These are phyloP conservation scores for Hycleus phaleratus DNA, from an alignment of 1,140 invertebrate species.

Conservation along the genomic window DNA sequence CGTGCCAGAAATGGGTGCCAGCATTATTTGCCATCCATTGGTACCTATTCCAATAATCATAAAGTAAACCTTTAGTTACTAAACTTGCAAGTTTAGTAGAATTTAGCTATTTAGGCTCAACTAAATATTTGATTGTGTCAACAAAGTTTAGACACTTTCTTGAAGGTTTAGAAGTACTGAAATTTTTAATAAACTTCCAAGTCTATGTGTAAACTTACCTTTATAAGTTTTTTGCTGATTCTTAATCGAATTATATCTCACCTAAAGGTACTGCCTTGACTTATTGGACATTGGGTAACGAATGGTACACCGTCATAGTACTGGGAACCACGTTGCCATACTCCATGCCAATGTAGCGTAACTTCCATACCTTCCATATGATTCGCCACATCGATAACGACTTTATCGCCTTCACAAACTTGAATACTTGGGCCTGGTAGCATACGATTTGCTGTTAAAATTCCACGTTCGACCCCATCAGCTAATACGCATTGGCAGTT, in stretches of 20 bases:
- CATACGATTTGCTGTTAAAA: conserved; percentile 81
- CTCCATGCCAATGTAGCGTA: conserved; percentile 83
- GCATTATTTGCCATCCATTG: conserved; percentile 61
- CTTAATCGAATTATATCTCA: conserved; percentile 24
- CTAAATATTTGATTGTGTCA: too few species aligned
- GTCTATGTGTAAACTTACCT: too few species aligned
- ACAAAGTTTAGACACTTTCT: too few species aligned
- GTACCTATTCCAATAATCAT: conserved; percentile 48
- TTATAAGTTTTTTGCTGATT: too few species aligned
- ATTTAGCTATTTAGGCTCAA: too few species aligned
- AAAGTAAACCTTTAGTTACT: too few species aligned
- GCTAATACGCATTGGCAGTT: conserved; percentile 82
- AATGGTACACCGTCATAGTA: conserved; percentile 88
- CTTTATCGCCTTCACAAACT: conserved; percentile 77
- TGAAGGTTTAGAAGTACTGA: too few species aligned
- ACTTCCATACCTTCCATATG: conserved; percentile 70
- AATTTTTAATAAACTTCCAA: too few species aligned
- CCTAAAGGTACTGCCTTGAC: conserved; percentile 74
- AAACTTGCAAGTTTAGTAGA: too few species aligned
- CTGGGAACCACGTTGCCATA: conserved; percentile 71
- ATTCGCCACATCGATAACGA: conserved; percentile 80
- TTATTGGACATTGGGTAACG: conserved; percentile 85
- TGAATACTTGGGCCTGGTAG: conserved; percentile 85
- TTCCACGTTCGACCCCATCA: conserved; percentile 79
- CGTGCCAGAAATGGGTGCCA: conserved; percentile 88